Evolutionary conservation across 2,113 vertebrate genomes (phyloP), one percentile per base, ranked within the genome.

Genomic region (Herpailurus yagouaroundi): DNA sequence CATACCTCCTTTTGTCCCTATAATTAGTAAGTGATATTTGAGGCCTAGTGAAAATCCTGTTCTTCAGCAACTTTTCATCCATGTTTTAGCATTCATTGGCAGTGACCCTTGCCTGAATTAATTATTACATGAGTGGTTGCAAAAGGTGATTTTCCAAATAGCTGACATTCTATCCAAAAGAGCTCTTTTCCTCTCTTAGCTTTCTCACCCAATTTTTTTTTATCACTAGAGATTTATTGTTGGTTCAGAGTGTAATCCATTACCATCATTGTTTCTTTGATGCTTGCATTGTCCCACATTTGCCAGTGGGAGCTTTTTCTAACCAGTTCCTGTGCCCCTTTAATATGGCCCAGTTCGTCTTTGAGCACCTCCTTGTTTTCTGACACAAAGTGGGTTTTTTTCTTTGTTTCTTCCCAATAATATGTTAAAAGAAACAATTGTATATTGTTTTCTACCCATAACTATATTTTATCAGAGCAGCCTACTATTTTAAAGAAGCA

Each of bases 401-500:
- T 8, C 14, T 66, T 81, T 76, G 29, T 50, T 57, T 82, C 68
- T 68, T 60, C 25, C 31, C 45, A 36, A 15, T 84, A 97, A 89
- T 77, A 90, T 0, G 0, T 79, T 1, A 6, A 1, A 82, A 60
- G 33, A 95, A 66, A 6, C 41, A 83, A 2, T 74, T 82, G 90
- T 68, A 69, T 96, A 23, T 38, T 97, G 36, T 55, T 89, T 94
- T 87, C n/a, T 66, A 55, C 23, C 21, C 64, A 50, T 5, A 60
- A 18, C 83, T 87, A 13, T 98, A 93, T 74, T 63, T 94, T 55
- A 79, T 97, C 64, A 94, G 86, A 94, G 93, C 41, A 63, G 77
- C 60, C 80, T 94, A 36, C 80, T 84, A 23, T 93, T 97, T 89
- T 89, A 55, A 88, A 45, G 18, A 88, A 66, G 31, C 23, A 3